Percentiles rank a stretch among this genome's conserved stretches.
Conservation (phyloP, 2,797 vertebrate genomes). For the Malurus leucopterus region DNA sequence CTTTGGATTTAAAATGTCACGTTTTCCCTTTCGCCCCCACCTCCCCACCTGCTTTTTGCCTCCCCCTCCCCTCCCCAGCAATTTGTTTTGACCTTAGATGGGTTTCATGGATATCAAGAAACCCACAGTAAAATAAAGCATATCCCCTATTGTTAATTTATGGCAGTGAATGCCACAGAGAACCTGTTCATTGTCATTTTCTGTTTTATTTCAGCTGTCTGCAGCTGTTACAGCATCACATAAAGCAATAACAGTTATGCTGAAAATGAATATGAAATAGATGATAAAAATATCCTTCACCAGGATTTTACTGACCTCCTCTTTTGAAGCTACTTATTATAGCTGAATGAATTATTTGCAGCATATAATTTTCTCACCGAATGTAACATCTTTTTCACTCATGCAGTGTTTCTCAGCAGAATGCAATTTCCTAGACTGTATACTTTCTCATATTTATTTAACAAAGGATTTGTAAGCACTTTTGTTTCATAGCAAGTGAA, state of each 20-base stretch:
- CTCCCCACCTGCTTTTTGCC: background rate
- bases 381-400: slow-evolving; percentile 26
- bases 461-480: slow-evolving; percentile 41
- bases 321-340: slow-evolving; percentile 53
- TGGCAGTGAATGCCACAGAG: background rate
- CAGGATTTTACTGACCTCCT: slow-evolving; percentile 50
- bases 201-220: slow-evolving; percentile 49
- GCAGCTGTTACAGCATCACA: slow-evolving; percentile 17
- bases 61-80: background rate
- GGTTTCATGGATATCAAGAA: slow-evolving; percentile 26
- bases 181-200: slow-evolving; percentile 54
- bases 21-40: background rate
- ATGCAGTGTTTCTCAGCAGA: background rate
- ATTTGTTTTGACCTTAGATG: slow-evolving; percentile 10
- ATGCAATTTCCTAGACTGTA: slow-evolving; percentile 18
- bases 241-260: slow-evolving; percentile 54
- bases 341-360: slow-evolving; percentile 56
- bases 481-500: slow-evolving; percentile 10
- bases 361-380: slow-evolving; percentile 30
- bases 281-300: slow-evolving; percentile 48
- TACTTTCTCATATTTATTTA: slow-evolving; percentile 39
- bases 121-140: slow-evolving; percentile 3
- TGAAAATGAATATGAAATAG: slow-evolving; percentile 52
- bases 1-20: slow-evolving; percentile 7
- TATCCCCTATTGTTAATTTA: slow-evolving; percentile 42